Base-by-base conservation (phyloP, 2,888 invertebrate genomes). In the Cancer borealis region DNA sequence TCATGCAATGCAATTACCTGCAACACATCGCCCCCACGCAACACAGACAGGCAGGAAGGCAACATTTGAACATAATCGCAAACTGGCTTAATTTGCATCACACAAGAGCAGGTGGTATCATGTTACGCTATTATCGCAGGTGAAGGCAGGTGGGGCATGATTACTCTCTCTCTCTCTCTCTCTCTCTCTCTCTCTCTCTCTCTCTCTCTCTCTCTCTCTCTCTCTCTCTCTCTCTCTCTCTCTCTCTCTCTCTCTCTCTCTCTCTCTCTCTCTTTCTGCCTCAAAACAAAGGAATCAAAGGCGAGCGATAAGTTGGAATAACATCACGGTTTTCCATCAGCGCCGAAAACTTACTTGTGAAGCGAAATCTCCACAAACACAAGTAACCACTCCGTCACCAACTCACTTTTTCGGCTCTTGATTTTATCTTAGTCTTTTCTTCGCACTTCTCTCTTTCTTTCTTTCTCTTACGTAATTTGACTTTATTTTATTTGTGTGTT, bases 221-320 rank as follows among this genome's bases (percentile, higher is more conserved):
- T 79, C 79, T 79, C 26, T 79, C 79, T 79, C 79, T 79, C 79
- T 79, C 79, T 79, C 79, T 79, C 79, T 79, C 79, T 79, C 79
- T 79, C 79, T 79, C 79, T 79, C 79, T 79, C 79, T 79, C 79
- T 79, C 79, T 79, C 79, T 30, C 79, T 79, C 79, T 79, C 30
- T 79, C 79, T 79, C 30, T 79, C 79, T 30, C 30, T 79, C 79
- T 79, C 30, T 79, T 26, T 79, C 30, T 30, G 10, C 30, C 30
- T 79, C 79, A 79, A 73, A 73, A 73, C 73, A 73, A n/a, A 73
- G 2, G 73, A 73, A 21, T 73, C 73, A 73, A 73, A 73, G 73
- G n/a, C n/a, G 73, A n/a, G 73, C 3, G n/a, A 8, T 73, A 73
- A 73, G n/a, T 73, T 73, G 73, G 73, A 73, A 73, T 73, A 73